These are phyloP conservation scores for Myiopsitta monachus DNA, from an alignment of 2,113 vertebrate genomes.

Conservation along the genomic window DNA sequence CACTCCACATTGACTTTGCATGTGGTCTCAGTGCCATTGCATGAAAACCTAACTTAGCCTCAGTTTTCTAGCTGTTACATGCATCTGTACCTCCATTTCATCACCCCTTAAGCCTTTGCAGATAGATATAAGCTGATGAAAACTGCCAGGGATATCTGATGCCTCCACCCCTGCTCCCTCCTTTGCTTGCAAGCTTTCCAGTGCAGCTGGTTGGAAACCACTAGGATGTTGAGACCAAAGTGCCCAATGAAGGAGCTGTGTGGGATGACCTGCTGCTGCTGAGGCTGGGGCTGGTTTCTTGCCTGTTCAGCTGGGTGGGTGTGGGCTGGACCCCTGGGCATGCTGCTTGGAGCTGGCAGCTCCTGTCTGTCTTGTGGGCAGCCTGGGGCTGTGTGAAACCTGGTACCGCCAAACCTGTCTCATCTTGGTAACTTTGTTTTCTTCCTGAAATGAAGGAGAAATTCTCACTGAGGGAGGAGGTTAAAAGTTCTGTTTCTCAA, in stretches of 20 bases:
- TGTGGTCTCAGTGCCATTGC: neutral
- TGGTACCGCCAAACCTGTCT: accelerated
- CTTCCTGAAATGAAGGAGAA: neutral
- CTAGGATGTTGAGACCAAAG: neutral
- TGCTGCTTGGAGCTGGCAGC: neutral
- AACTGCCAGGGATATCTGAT: neutral
- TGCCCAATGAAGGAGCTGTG: neutral
- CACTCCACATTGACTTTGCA: neutral
- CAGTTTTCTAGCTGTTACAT: neutral
- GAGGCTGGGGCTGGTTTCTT: neutral
- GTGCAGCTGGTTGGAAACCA: neutral
- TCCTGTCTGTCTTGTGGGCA: accelerated
- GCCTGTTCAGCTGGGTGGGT: neutral
- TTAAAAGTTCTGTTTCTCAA: neutral
- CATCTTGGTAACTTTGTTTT: neutral
- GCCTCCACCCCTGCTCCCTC: neutral
- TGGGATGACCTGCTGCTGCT: neutral
- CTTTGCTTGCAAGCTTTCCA: neutral
- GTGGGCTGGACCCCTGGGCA: neutral
- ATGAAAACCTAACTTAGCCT: neutral
- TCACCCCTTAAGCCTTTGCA: neutral
- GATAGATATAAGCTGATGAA: neutral
- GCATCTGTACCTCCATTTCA: neutral
- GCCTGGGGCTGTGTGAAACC: accelerated
- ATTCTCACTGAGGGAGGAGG: neutral